These are phyloP conservation scores for Dryocosmus kuriphilus DNA, from an alignment of 2,888 invertebrate species.

Conservation along the genomic window DNA sequence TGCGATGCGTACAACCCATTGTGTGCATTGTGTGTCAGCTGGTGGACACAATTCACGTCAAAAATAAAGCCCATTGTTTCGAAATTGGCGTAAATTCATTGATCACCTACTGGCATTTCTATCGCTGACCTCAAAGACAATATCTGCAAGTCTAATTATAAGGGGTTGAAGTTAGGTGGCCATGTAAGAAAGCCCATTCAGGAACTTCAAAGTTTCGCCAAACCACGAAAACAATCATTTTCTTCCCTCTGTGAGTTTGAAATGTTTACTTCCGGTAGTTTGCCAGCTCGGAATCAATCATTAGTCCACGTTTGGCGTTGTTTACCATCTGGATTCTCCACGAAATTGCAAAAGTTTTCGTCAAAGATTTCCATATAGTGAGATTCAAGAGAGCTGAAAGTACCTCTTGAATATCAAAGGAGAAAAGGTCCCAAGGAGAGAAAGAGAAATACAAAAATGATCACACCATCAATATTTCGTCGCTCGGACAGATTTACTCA, in stretches of 20 bases:
- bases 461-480: not conserved
- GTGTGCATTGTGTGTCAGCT: conserved; percentile 61
- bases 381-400: not conserved
- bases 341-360: not conserved
- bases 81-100: conserved; percentile 51
- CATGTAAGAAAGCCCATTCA: no score
- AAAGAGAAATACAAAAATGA: not conserved
- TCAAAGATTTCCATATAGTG: not conserved
- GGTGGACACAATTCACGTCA: conserved; percentile 59
- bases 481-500: not conserved
- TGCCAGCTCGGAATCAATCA: not conserved
- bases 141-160: no score
- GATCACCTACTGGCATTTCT: not conserved
- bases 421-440: not conserved
- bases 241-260: not conserved
- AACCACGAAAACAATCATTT: not conserved
- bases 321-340: not conserved
- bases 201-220: not conserved
- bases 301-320: not conserved
- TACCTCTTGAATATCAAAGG: not conserved
- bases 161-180: no score
- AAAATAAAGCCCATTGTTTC: conserved; percentile 54
- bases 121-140: not conserved
- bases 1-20: conserved; percentile 55
- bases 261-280: not conserved